A percentile compares a stretch with the other conserved stretches of the same genome.
These are phyloP conservation scores for Aphidoletes aphidimyza DNA, from an alignment of 2,888 invertebrate genomes.

Conservation along the genomic window DNA sequence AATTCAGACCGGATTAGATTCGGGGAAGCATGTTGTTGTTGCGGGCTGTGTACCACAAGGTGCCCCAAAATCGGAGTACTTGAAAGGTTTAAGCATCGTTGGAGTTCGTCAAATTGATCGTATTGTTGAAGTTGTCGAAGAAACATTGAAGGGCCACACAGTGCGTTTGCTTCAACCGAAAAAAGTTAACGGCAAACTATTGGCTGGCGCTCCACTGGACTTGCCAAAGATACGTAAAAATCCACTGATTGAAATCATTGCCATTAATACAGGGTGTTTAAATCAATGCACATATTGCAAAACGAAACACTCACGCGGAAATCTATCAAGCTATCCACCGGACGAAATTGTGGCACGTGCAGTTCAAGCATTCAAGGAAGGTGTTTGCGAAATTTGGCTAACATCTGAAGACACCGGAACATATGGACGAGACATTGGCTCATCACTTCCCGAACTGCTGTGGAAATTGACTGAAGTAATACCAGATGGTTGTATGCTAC, in stretches of 20 bases:
- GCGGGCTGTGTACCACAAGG: slow-evolving; percentile 99
- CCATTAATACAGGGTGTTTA: slow-evolving; percentile 95
- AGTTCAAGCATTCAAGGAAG: slow-evolving; percentile 86
- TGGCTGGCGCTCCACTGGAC: slow-evolving; percentile 86
- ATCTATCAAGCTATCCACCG: slow-evolving; percentile 92
- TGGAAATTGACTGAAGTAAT: slow-evolving; percentile 80
- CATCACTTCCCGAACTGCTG: slow-evolving; percentile 85
- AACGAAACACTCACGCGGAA: slow-evolving; percentile 96
- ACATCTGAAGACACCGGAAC: slow-evolving; percentile 98
- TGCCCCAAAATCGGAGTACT: slow-evolving; percentile 76
- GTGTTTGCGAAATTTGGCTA: slow-evolving; percentile 96
- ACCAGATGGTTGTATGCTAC: slow-evolving; percentile 77
- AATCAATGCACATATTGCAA: slow-evolving; percentile 99
- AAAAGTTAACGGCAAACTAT: slow-evolving; percentile 79
- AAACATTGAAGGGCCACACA: slow-evolving; percentile 87
- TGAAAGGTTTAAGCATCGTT: slow-evolving; percentile 85
- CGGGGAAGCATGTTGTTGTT: slow-evolving; percentile 87
- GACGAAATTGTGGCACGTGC: slow-evolving; percentile 91
- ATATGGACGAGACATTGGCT: slow-evolving; percentile 94
- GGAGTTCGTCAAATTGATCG: slow-evolving; percentile 98
- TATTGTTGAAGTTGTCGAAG: slow-evolving; percentile 97
- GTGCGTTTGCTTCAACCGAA: slow-evolving; percentile 85
- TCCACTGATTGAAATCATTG: slow-evolving; percentile 95
- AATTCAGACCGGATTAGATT: slow-evolving; percentile 77
- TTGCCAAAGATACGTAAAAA: slow-evolving; percentile 96